These are phyloP conservation scores for Argyresthia goedartella DNA, from an alignment of 2,888 invertebrate genomes.

Conservation along the genomic window DNA sequence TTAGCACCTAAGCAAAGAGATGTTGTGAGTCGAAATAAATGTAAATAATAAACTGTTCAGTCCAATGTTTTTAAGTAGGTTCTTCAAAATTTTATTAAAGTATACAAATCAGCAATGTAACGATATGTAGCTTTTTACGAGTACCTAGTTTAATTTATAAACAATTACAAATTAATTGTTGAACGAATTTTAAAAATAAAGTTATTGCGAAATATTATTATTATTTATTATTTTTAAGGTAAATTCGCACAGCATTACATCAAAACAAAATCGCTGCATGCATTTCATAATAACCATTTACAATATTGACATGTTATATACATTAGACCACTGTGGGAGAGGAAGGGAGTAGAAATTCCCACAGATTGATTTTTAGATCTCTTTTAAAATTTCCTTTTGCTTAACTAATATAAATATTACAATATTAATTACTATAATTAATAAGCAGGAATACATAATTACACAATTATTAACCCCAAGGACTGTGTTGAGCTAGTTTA, in stretches of 20 bases:
- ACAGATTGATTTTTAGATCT: too few relatives aligned
- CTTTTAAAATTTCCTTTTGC: too few relatives aligned
- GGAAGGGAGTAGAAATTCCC: too few relatives aligned
- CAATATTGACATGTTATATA: too few relatives aligned
- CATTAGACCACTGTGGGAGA: too few relatives aligned
- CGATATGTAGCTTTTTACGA: not conserved
- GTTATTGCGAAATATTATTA: conserved; percentile 12
- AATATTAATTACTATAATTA: too few relatives aligned
- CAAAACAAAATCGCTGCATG: not conserved
- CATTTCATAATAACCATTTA: too few relatives aligned
- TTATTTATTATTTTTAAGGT: not conserved
- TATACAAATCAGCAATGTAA: not conserved
- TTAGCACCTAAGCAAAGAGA: not conserved
- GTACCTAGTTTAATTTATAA: conserved; percentile 31
- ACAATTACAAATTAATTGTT: conserved; percentile 31
- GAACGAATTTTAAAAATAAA: conserved; percentile 39
- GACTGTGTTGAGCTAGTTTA: too few relatives aligned
- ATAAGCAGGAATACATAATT: too few relatives aligned
- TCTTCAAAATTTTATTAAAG: not conserved
- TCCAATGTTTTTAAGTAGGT: not conserved
- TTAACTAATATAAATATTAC: too few relatives aligned
- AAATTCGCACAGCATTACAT: not conserved
- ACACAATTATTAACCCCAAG: too few relatives aligned
- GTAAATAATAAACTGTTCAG: not conserved
- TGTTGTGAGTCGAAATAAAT: not conserved